Evolutionary conservation across 2,113 vertebrate genomes (phyloP), one percentile per base, ranked within the genome.

Genomic region (Cyprinodon variegatus): DNA sequence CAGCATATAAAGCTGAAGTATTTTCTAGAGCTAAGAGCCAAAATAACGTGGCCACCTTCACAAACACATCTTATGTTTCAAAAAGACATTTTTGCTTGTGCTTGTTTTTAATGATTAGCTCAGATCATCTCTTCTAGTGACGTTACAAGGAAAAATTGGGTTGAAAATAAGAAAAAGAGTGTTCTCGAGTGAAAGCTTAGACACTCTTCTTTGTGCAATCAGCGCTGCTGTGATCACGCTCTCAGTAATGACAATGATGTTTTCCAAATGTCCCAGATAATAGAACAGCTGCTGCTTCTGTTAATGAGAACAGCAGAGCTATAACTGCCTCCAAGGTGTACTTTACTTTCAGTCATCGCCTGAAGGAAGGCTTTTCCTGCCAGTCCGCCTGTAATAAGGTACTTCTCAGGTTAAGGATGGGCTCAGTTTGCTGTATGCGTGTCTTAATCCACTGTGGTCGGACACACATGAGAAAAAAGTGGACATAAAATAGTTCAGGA

Each of bases 261-360:
- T 72, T 68, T 73, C 68, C 64, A 77, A 71, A 85, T 65, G 79
- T 69, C 81, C 43, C 75, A 79, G 67, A 77, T 75, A 83, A 85
- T 45, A 14, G 68, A 73, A 15, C 88, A 88, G 82, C 82, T 84
- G 81, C 82, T 84, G 81, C 77, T 83, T 66, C n/a, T 67, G 13
- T 65, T 81, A 48, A 77, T 59, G 73, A 72, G 67, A 70, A n/a
- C 61, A 17, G 68, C 4, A 13, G 77, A 86, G 68, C 63, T 39
- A 61, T 3, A 61, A 22, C 40, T 73, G 46, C 39, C 57, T 3
- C 39, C 48, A 57, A 68, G 39, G 79, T 20, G 57, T 20, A 17
- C 1, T 7, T 15, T 15, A 17, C 39, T 81, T 67, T 62, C 45
- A 61, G 0, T 74, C 76, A 2, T 10, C 41, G 84, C 77, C 79